These are phyloP conservation scores for Cryptoprocta ferox DNA, from an alignment of 2,797 vertebrate species.

Conservation along the genomic window DNA sequence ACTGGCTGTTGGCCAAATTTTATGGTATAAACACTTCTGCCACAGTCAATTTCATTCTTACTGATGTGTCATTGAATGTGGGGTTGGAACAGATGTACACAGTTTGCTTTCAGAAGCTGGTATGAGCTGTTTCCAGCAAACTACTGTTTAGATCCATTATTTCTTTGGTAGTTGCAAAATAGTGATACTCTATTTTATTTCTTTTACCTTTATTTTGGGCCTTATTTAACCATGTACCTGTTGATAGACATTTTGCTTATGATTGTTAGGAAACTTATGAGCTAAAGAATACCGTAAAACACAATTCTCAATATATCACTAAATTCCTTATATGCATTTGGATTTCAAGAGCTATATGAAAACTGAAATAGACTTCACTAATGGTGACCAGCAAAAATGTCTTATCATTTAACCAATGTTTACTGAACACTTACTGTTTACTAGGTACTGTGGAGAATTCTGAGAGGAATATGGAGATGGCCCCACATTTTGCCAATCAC, in stretches of 20 bases:
- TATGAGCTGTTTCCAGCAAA: conserved; percentile 46
- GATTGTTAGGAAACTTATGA: neutral
- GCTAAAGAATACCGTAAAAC: neutral
- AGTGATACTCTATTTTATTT: conserved; percentile 15
- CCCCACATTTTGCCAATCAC: neutral
- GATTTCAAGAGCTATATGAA: conserved; percentile 29
- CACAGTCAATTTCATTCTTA: conserved; percentile 40
- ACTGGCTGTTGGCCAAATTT: conserved; percentile 29
- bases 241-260: conserved; percentile 25
- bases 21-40: neutral
- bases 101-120: conserved; percentile 29
- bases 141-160: neutral
- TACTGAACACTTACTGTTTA: conserved; percentile 14
- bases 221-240: conserved; percentile 26
- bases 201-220: conserved; percentile 32
- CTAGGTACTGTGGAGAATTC: neutral
- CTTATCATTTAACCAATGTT: conserved; percentile 1
- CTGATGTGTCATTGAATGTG: conserved; percentile 28
- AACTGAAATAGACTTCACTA: conserved; percentile 46
- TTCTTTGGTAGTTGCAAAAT: conserved; percentile 22
- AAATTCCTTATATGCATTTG: conserved; percentile 27
- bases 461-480: neutral
- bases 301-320: neutral
- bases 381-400: conserved; percentile 21
- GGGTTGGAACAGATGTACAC: neutral